Percentiles rank a stretch among this genome's conserved stretches.
Evolutionary conservation across 2,113 vertebrate genomes (phyloP).

Genomic region (Rhagologus leucostigma): DNA sequence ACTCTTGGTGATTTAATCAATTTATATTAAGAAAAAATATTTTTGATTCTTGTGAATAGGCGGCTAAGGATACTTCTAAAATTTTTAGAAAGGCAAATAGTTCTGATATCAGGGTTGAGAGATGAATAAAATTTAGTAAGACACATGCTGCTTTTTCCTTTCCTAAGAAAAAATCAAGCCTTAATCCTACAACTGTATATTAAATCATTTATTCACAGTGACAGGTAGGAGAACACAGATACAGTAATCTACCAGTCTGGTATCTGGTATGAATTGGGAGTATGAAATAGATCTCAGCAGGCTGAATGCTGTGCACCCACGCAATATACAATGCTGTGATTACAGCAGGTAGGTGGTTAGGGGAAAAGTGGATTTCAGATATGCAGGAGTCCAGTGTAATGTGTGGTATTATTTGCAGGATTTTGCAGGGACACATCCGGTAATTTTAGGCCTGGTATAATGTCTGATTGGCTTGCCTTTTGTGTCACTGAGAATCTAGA

Average conservation of each 20-base stretch:
- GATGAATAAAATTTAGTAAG: background rate
- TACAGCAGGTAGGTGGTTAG: slow-evolving; percentile 63
- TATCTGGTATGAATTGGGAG: slow-evolving; percentile 34
- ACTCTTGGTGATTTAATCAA: background rate
- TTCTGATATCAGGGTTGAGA: background rate
- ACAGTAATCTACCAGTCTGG: slow-evolving; percentile 63
- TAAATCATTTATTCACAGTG: slow-evolving; percentile 35
- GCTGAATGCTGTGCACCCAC: slow-evolving; percentile 62
- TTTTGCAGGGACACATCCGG: slow-evolving; percentile 50
- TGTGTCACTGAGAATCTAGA: slow-evolving; percentile 14
- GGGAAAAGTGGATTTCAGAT: slow-evolving; percentile 52
- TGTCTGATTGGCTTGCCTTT: slow-evolving; percentile 58
- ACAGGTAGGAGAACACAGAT: slow-evolving; percentile 62
- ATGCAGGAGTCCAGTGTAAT: slow-evolving; percentile 68
- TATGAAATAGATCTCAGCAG: slow-evolving; percentile 63
- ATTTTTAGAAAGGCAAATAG: background rate
- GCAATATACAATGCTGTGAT: slow-evolving; percentile 63
- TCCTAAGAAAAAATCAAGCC: background rate
- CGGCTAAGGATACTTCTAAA: background rate
- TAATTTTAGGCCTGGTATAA: slow-evolving; percentile 60
- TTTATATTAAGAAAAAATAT: background rate
- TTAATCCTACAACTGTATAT: slow-evolving; percentile 6
- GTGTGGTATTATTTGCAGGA: slow-evolving; percentile 61
- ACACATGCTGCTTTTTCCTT: background rate
- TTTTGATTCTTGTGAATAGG: background rate